Evolutionary conservation across 1,140 invertebrate species (phyloP).

Genomic region (Lasioglossum albipes): DNA sequence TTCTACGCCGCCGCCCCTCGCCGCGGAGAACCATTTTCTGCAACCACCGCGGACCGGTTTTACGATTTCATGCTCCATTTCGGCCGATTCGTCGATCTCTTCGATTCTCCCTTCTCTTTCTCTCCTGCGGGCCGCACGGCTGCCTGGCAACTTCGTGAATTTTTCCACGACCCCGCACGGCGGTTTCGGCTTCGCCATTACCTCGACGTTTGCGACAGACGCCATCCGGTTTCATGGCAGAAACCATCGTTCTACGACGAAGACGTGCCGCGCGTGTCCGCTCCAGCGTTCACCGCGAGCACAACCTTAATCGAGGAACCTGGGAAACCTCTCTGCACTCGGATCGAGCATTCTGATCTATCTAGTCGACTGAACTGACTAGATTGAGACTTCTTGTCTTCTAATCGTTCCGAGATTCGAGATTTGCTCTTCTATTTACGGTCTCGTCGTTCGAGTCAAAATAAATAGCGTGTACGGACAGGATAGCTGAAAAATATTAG

Average conservation of each 20-base stretch:
- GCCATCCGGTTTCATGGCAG: background rate
- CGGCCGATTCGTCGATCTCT: conserved; percentile 42
- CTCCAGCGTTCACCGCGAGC: background rate
- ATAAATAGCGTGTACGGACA: too few species aligned
- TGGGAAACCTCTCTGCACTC: too few species aligned
- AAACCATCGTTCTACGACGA: background rate
- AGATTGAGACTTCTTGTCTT: too few species aligned
- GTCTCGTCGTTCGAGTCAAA: too few species aligned
- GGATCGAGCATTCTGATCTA: too few species aligned
- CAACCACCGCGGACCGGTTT: conserved; percentile 52
- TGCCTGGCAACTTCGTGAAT: conserved; percentile 7
- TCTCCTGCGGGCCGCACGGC: background rate
- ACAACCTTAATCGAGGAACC: too few species aligned
- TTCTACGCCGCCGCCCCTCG: background rate
- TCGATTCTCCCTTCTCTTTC: conserved; percentile 14
- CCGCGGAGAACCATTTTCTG: conserved; percentile 48
- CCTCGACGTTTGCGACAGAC: background rate
- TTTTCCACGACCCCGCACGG: background rate
- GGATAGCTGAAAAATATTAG: too few species aligned
- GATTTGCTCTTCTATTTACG: too few species aligned
- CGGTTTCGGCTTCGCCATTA: background rate
- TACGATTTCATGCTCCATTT: conserved; percentile 68
- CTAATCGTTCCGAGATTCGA: too few species aligned
- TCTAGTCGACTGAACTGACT: too few species aligned
- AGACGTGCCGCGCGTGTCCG: conserved; percentile 1